Conservation (phyloP, 2,888 invertebrate species). For the Biston betularia region DNA sequence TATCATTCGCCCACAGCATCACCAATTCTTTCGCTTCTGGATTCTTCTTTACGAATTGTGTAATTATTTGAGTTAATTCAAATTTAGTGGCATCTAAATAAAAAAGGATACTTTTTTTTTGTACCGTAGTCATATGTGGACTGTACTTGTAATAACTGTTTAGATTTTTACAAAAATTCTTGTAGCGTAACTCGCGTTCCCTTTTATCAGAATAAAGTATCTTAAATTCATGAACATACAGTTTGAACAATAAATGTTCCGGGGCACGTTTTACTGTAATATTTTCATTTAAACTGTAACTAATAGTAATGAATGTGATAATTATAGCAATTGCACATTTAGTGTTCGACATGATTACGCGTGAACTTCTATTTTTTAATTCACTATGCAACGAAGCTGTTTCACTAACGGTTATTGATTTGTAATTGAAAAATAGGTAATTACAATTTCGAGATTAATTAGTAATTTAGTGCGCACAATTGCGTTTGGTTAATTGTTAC, state of each 20-base stretch:
- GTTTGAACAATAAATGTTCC: not conserved
- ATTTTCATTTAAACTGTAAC: not conserved
- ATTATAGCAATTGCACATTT: not conserved
- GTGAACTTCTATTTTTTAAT: not conserved
- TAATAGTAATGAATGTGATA: not conserved
- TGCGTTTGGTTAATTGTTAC: not conserved
- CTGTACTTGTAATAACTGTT: not conserved
- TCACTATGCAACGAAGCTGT: not conserved
- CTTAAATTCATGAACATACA: not conserved
- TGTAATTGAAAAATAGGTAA: not conserved
- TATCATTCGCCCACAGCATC: not conserved
- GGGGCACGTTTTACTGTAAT: not conserved
- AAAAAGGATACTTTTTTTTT: not conserved
- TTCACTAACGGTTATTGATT: not conserved
- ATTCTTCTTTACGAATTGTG: not conserved
- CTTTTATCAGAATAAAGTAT: not conserved
- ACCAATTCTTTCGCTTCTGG: not conserved
- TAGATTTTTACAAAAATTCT: not conserved
- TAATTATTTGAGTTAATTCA: not conserved
- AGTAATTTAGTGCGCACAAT: not conserved
- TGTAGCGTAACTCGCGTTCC: not conserved
- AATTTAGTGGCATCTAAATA: not conserved
- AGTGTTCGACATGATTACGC: not conserved
- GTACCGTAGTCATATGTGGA: not conserved
- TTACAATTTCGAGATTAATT: not conserved